Conservation (phyloP, 1,140 invertebrate species). For the Drosophila bocqueti region DNA sequence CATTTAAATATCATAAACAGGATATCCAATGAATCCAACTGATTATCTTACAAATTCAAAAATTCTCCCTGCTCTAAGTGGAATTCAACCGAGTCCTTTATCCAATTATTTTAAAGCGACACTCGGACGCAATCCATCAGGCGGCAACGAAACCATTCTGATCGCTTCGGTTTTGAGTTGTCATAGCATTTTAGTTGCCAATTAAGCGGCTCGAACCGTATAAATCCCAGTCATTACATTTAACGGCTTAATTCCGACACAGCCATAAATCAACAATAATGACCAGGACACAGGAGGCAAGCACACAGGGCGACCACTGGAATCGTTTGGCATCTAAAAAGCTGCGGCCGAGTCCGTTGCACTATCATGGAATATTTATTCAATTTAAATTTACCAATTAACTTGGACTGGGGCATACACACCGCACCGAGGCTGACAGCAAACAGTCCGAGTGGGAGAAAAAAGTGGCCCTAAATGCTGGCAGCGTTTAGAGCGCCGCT, state of each 20-base stretch:
- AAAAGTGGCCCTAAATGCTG: constrained; percentile 65
- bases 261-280: constrained; percentile 45
- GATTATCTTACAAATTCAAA: background rate
- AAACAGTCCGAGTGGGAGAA: constrained; percentile 12
- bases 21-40: background rate
- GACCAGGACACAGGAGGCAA: constrained; percentile 7
- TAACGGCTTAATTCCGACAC: constrained; percentile 66
- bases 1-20: background rate
- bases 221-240: constrained; percentile 73
- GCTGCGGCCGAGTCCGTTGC: constrained; percentile 66
- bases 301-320: constrained; percentile 41
- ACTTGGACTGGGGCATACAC: constrained; percentile 42
- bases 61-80: background rate
- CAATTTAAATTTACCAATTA: constrained; percentile 83
- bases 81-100: background rate
- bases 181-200: constrained; percentile 59
- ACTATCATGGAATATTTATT: constrained; percentile 79
- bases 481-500: constrained; percentile 62
- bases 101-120: constrained; percentile 23
- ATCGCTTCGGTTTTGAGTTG: constrained; percentile 48
- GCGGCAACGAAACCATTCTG: constrained; percentile 15
- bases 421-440: constrained; percentile 9
- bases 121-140: constrained; percentile 18
- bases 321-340: constrained; percentile 58
- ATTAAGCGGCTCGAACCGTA: constrained; percentile 58